Conservation (phyloP, 2,888 invertebrate species). For the Aphodius granarius region DNA sequence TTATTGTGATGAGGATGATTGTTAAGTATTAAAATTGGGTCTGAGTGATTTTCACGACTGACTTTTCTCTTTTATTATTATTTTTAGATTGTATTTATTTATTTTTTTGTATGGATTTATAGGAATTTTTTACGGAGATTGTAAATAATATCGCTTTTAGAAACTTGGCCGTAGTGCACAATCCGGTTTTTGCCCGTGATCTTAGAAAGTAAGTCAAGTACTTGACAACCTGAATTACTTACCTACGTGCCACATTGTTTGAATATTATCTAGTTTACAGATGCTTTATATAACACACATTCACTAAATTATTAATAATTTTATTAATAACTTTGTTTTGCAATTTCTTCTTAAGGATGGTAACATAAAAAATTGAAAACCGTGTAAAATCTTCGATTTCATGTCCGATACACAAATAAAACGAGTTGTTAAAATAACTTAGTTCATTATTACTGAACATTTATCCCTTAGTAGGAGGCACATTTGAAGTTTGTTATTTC, state of each 20-base stretch:
- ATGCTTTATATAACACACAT: not conserved
- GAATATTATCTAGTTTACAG: not conserved
- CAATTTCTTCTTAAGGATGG: too few relatives aligned
- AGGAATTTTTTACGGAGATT: not conserved
- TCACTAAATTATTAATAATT: not conserved
- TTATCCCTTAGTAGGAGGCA: too few relatives aligned
- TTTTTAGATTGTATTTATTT: not conserved
- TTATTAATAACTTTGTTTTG: too few relatives aligned
- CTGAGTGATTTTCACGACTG: too few relatives aligned
- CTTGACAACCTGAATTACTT: not conserved
- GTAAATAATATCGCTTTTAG: not conserved
- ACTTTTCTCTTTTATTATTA: too few relatives aligned
- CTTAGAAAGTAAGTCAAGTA: not conserved
- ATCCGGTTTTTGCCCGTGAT: not conserved
- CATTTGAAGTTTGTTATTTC: too few relatives aligned
- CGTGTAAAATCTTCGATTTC: too few relatives aligned
- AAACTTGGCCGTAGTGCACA: not conserved
- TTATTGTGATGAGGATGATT: not conserved
- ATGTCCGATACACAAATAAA: too few relatives aligned
- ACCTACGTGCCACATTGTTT: not conserved
- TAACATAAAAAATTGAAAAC: too few relatives aligned
- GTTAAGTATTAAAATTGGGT: not conserved
- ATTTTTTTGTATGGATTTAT: not conserved
- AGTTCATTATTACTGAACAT: too few relatives aligned
- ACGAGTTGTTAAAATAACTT: too few relatives aligned